Evolutionary conservation across 1,140 invertebrate genomes (phyloP).

Genomic region (Lysiphlebus fabarum): DNA sequence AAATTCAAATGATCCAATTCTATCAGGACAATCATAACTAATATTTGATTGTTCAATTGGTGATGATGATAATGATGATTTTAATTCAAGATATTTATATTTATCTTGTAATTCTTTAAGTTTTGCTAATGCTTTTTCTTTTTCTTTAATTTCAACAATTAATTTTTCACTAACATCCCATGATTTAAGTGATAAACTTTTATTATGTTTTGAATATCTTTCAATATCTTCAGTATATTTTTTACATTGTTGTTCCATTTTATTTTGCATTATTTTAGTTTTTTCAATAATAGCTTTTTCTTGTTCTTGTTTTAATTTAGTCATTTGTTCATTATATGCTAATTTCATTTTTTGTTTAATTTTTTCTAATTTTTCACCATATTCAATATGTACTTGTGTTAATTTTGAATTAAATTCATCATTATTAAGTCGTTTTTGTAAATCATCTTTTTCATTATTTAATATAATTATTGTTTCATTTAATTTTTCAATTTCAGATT

Average conservation of each 20-base stretch:
- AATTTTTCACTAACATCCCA: slow-evolving; percentile 62
- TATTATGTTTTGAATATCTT: slow-evolving; percentile 60
- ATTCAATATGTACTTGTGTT: slow-evolving; percentile 44
- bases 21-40: neutral
- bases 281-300: slow-evolving; percentile 53
- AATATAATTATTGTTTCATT: slow-evolving; percentile 12
- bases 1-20: slow-evolving; percentile 9
- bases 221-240: slow-evolving; percentile 57
- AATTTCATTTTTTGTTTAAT: slow-evolving; percentile 52
- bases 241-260: slow-evolving; percentile 51
- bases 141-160: slow-evolving; percentile 58
- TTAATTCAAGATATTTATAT: neutral
- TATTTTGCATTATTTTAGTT: slow-evolving; percentile 46
- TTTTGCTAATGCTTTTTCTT: slow-evolving; percentile 43
- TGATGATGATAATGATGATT: too few species aligned
- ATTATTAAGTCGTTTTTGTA: slow-evolving; percentile 22
- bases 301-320: slow-evolving; percentile 57
- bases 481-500: slow-evolving; percentile 23
- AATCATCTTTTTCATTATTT: slow-evolving; percentile 25
- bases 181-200: slow-evolving; percentile 55
- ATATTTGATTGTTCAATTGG: too few species aligned
- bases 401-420: slow-evolving; percentile 34
- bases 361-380: slow-evolving; percentile 46
- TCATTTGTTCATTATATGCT: slow-evolving; percentile 46
- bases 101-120: slow-evolving; percentile 30